Evolutionary conservation across 2,113 vertebrate genomes (phyloP).

Genomic region (Channa argus): DNA sequence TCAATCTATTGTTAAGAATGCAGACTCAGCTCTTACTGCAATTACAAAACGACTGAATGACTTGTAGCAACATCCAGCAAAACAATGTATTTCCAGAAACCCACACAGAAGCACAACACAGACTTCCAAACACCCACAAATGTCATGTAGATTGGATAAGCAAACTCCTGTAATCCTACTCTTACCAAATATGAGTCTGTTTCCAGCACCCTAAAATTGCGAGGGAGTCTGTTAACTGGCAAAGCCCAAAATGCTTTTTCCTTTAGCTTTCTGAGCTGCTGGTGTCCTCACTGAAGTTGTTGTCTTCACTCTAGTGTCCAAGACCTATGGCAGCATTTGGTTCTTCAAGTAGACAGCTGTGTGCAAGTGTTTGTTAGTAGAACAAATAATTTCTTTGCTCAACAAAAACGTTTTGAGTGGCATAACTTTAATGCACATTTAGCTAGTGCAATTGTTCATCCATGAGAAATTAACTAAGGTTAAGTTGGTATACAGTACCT

Average conservation of each 20-base stretch:
- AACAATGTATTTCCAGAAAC: not conserved
- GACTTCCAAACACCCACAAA: not conserved
- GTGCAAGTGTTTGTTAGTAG: no score
- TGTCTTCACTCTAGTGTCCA: not conserved
- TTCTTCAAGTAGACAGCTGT: no score
- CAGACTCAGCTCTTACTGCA: not conserved
- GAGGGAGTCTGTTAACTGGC: not conserved
- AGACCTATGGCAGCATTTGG: not conserved
- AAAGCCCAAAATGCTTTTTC: not conserved
- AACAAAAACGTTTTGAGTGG: no score
- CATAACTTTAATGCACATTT: no score
- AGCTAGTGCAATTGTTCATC: no score
- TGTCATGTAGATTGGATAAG: not conserved
- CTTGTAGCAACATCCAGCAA: not conserved
- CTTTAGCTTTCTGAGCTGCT: not conserved
- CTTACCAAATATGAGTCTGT: not conserved
- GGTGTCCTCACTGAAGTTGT: not conserved
- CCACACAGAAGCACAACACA: not conserved
- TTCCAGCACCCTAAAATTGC: not conserved
- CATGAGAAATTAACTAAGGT: no score
- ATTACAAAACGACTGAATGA: not conserved
- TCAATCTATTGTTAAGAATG: not conserved
- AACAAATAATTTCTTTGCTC: no score
- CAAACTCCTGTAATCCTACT: not conserved
- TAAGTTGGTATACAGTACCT: no score